Evolutionary conservation across 2,888 invertebrate genomes (phyloP).

Genomic region (Eilema caniola): DNA sequence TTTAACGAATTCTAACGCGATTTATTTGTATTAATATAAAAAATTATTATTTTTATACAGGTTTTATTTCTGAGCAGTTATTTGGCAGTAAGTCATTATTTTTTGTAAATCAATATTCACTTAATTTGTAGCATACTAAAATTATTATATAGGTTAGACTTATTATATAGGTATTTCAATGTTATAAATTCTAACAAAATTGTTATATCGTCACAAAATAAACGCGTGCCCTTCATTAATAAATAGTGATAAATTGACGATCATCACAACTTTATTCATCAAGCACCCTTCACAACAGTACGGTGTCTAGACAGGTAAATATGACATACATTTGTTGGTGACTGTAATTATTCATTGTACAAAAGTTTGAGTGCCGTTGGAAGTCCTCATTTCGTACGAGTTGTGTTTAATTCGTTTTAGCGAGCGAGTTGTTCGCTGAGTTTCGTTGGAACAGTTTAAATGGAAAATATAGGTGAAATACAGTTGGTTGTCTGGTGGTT

Average conservation of each 20-base stretch:
- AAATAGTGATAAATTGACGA: conserved; percentile 68
- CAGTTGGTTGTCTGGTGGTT: neutral
- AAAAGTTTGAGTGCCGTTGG: conserved; percentile 47
- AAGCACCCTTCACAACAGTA: conserved; percentile 53
- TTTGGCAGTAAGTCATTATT: neutral
- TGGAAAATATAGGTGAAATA: conserved; percentile 17
- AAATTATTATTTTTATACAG: too few relatives aligned
- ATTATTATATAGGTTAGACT: too few relatives aligned
- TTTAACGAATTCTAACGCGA: too few relatives aligned
- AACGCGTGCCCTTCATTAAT: conserved; percentile 69
- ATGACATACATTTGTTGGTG: conserved; percentile 47
- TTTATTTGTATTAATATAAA: too few relatives aligned
- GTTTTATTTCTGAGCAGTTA: too few relatives aligned
- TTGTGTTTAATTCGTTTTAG: conserved; percentile 53
- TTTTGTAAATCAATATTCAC: neutral
- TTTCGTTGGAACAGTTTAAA: conserved; percentile 23
- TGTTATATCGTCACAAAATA: conserved; percentile 37
- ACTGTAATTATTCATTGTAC: conserved; percentile 56
- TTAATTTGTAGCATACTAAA: too few relatives aligned
- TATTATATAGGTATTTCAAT: too few relatives aligned
- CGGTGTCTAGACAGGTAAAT: conserved; percentile 70
- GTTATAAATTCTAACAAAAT: too few relatives aligned
- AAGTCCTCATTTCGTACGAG: conserved; percentile 48
- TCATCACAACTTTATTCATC: conserved; percentile 65
- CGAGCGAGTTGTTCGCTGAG: conserved; percentile 38